These are phyloP conservation scores for Pinna nobilis DNA, from an alignment of 1,140 invertebrate species.

Conservation along the genomic window DNA sequence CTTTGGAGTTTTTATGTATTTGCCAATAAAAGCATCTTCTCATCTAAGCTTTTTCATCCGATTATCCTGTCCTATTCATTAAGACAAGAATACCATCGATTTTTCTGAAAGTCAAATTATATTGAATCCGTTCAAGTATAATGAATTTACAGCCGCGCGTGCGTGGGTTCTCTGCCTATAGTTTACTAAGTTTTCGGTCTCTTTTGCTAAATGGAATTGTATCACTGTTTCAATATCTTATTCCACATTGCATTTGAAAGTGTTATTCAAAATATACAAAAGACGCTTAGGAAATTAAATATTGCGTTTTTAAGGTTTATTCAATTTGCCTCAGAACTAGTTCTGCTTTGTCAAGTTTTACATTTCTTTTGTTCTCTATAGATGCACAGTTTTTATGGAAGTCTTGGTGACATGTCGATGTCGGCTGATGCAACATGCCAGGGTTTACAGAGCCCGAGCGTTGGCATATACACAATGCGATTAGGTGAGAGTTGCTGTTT, in stretches of 20 bases:
- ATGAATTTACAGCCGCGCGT: not conserved
- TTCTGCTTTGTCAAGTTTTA: not conserved
- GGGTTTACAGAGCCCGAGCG: slow-evolving; percentile 47
- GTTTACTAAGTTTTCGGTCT: too few species aligned
- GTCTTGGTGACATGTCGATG: slow-evolving; percentile 55
- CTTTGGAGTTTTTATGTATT: not conserved
- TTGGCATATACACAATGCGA: slow-evolving; percentile 49
- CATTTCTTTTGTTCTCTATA: slow-evolving; percentile 21
- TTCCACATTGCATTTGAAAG: too few species aligned
- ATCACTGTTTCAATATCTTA: too few species aligned
- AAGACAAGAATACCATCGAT: not conserved
- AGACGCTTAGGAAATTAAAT: not conserved
- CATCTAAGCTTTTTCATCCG: not conserved
- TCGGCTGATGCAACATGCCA: slow-evolving; percentile 60
- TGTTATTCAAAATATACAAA: too few species aligned
- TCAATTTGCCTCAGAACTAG: not conserved
- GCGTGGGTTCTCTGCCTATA: too few species aligned
- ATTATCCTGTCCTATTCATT: not conserved
- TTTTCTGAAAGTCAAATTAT: not conserved
- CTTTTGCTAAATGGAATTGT: too few species aligned
- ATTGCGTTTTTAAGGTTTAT: not conserved
- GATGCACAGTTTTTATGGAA: slow-evolving; percentile 57
- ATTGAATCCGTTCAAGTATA: not conserved
- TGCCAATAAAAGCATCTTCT: not conserved
- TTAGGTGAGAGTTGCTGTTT: slow-evolving; percentile 19